A percentile compares a stretch with the other conserved stretches of the same genome.
Evolutionary conservation across 2,888 invertebrate species (phyloP).

Genomic region (Pristionchus entomophagus): DNA sequence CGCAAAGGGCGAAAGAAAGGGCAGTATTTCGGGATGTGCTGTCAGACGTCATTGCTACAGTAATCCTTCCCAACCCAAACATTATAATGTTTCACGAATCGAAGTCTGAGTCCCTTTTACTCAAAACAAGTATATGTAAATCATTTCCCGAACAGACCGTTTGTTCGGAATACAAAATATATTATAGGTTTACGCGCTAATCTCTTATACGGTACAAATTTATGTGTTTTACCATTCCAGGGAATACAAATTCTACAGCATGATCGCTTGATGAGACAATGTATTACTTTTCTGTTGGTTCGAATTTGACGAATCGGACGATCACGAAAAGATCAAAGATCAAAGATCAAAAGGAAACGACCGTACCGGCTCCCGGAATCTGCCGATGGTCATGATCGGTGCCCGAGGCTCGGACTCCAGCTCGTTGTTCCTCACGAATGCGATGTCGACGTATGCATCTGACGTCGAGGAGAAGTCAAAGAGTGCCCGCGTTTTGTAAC

Average conservation of each 20-base stretch:
- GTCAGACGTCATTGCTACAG: background rate
- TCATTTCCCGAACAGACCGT: too few species aligned
- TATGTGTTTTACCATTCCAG: too few species aligned
- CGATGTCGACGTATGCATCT: conserved; percentile 7
- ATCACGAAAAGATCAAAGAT: too few species aligned
- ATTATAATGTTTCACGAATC: background rate
- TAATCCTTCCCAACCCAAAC: background rate
- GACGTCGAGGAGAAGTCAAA: background rate
- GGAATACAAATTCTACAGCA: too few species aligned
- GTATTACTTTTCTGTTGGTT: too few species aligned
- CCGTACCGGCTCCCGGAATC: conserved; percentile 20
- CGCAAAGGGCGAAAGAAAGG: background rate
- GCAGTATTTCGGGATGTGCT: background rate
- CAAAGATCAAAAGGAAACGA: too few species aligned
- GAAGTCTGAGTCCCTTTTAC: background rate
- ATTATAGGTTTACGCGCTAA: too few species aligned
- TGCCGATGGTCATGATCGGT: conserved; percentile 2
- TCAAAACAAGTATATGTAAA: too few species aligned
- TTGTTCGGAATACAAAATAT: too few species aligned
- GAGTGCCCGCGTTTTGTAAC: background rate
- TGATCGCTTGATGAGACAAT: too few species aligned
- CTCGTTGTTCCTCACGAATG: background rate
- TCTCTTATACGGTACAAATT: too few species aligned
- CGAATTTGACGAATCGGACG: too few species aligned
- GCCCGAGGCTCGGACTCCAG: background rate